These are phyloP conservation scores for Pachydiplax longipennis DNA, from an alignment of 2,888 invertebrate species.

Conservation along the genomic window DNA sequence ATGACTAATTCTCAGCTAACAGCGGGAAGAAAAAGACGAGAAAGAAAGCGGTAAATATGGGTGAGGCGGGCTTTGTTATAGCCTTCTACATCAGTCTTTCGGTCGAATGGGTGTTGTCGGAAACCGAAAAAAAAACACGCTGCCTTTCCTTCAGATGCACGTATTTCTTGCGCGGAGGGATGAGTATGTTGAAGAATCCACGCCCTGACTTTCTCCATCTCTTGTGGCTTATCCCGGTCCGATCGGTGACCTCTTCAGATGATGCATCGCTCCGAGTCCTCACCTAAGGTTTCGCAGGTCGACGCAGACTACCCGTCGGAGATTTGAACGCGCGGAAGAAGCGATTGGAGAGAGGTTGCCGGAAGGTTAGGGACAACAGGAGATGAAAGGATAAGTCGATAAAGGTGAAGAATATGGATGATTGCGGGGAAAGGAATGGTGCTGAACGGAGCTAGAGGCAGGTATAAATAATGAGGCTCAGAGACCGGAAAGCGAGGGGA, in stretches of 20 bases:
- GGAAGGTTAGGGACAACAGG: neutral
- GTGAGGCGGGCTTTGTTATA: neutral
- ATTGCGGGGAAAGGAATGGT: neutral
- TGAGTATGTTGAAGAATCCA: neutral
- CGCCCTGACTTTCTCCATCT: neutral
- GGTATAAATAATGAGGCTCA: neutral
- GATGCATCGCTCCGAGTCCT: neutral
- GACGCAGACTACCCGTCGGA: neutral
- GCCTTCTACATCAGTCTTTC: neutral
- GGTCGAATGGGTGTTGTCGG: constrained; percentile 13
- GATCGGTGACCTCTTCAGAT: neutral
- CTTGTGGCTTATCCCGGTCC: neutral
- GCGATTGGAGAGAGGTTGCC: neutral
- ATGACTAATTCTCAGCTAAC: neutral
- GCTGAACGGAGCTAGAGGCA: neutral
- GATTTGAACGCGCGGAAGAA: neutral
- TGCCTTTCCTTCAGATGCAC: neutral
- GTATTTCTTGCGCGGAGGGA: neutral
- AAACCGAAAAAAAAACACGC: neutral
- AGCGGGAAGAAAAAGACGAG: neutral
- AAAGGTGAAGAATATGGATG: neutral
- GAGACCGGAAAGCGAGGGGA: neutral
- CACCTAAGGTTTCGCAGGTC: neutral
- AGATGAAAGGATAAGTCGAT: neutral
- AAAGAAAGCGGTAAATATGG: neutral